Conservation (phyloP, 1,140 invertebrate species). For the Cyclina sinensis region DNA sequence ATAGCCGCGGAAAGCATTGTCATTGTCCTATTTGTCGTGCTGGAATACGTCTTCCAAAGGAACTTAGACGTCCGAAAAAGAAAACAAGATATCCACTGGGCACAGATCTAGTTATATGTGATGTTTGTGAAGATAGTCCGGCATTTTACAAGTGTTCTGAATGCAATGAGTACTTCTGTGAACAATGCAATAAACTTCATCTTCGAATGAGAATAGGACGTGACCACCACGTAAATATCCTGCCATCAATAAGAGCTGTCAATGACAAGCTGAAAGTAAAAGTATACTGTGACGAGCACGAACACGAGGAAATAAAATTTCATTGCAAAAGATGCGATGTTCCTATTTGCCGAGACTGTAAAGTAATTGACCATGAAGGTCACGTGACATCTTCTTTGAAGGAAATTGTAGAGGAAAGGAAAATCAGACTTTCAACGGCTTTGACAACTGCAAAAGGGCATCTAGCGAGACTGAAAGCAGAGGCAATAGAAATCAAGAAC, state of each 20-base stretch:
- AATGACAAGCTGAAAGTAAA: conserved; percentile 54
- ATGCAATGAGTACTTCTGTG: conserved; percentile 64
- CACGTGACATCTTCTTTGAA: conserved; percentile 46
- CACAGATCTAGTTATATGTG: conserved; percentile 53
- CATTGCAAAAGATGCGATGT: conserved; percentile 58
- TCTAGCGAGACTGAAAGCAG: conserved; percentile 54
- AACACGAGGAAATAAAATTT: conserved; percentile 63
- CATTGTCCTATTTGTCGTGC: conserved; percentile 61
- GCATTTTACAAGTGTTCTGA: conserved; percentile 66
- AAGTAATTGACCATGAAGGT: conserved; percentile 55
- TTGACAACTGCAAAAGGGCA: conserved; percentile 57
- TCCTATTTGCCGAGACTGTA: conserved; percentile 61
- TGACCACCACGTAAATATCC: conserved; percentile 57
- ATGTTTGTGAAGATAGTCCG: conserved; percentile 61
- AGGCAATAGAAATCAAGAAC: conserved; percentile 60
- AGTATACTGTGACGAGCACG: conserved; percentile 53
- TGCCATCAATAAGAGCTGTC: conserved; percentile 47
- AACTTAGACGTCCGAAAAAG: conserved; percentile 12
- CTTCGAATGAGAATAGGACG: conserved; percentile 60
- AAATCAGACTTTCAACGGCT: conserved; percentile 27
- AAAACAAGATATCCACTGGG: conserved; percentile 25
- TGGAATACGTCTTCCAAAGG: conserved; percentile 60
- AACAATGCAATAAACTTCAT: conserved; percentile 63
- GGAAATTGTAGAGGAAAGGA: conserved; percentile 49
- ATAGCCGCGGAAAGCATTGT: conserved; percentile 57